These are phyloP conservation scores for Phaetusa simplex DNA, from an alignment of 2,113 vertebrate genomes.

Conservation along the genomic window DNA sequence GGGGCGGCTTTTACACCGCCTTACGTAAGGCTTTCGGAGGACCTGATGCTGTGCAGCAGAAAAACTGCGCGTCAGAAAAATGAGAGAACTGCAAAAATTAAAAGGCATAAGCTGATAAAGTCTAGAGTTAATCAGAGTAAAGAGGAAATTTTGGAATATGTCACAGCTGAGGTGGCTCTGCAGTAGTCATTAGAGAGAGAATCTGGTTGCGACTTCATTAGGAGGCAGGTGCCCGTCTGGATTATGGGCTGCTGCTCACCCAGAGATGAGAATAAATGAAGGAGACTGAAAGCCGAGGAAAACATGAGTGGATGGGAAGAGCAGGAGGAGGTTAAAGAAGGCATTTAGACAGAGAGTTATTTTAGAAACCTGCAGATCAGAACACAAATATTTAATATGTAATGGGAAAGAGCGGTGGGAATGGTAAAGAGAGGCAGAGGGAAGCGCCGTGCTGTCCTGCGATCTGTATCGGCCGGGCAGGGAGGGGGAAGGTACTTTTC, in stretches of 20 bases:
- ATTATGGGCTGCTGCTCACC: not conserved
- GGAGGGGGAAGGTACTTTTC: not conserved
- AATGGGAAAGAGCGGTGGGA: not conserved
- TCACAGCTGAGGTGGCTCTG: not conserved
- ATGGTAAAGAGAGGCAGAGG: not conserved
- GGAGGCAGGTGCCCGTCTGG: not conserved
- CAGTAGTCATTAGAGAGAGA: not conserved
- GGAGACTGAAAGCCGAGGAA: not conserved
- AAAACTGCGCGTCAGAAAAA: not conserved
- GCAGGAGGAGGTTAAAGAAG: not conserved
- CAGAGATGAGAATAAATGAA: not conserved
- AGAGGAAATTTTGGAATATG: not conserved
- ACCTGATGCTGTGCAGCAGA: not conserved
- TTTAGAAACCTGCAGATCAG: not conserved
- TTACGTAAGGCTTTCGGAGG: not conserved
- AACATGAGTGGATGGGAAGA: not conserved
- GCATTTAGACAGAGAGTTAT: not conserved
- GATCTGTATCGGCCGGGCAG: not conserved
- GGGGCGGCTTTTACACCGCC: not conserved
- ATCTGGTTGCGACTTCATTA: not conserved
- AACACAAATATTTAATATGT: not conserved
- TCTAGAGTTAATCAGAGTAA: not conserved
- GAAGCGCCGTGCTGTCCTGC: not conserved
- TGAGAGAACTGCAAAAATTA: not conserved
- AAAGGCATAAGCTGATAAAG: not conserved